Conservation (phyloP, 2,797 vertebrate species). For the Iguana delicatissima region DNA sequence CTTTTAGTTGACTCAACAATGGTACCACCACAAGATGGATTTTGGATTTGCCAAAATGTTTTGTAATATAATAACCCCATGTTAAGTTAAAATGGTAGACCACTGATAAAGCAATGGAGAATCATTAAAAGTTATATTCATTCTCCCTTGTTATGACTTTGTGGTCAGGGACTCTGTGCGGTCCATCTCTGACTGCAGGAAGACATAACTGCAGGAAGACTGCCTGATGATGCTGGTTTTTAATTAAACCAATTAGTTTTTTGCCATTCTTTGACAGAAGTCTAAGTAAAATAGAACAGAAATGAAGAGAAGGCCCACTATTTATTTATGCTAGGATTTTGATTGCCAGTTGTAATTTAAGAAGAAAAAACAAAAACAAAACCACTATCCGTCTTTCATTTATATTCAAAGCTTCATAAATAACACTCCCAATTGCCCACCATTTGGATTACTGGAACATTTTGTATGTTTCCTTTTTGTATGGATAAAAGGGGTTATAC, state of each 20-base stretch:
- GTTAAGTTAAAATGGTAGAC: background rate
- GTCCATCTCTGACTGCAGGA: background rate
- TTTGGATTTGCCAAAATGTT: too few species aligned
- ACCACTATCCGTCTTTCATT: background rate
- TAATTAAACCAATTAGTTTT: background rate
- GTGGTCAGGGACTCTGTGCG: background rate
- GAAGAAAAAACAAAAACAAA: background rate
- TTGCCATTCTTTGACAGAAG: background rate
- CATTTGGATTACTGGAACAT: background rate
- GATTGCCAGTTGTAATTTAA: constrained; percentile 9
- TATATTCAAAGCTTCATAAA: background rate
- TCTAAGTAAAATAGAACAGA: constrained; percentile 3
- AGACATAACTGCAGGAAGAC: background rate
- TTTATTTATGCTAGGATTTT: background rate
- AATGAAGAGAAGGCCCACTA: constrained; percentile 13
- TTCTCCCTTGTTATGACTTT: background rate
- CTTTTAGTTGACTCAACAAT: too few species aligned
- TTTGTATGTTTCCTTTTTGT: background rate
- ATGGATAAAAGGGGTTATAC: background rate
- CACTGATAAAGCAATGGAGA: background rate
- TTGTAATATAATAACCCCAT: background rate
- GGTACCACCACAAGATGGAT: too few species aligned
- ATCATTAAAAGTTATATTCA: background rate
- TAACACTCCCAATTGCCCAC: background rate
- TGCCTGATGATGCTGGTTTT: background rate